Percentiles rank a stretch among this genome's conserved stretches.
phyloP scores from a whole-genome alignment of 2,888 invertebrate genomes.

The Perizoma affinitatum region DNA sequence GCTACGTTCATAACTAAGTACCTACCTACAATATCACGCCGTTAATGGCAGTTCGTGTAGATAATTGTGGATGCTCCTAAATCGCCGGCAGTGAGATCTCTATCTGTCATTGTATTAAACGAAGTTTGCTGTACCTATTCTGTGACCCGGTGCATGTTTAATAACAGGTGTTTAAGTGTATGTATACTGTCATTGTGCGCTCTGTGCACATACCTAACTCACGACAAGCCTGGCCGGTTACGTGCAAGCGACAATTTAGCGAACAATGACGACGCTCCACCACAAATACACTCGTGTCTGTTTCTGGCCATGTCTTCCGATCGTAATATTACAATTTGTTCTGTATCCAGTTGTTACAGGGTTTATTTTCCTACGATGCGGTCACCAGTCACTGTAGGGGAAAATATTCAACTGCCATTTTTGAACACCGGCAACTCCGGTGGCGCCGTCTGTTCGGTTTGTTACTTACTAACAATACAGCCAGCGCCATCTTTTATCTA shows the following conservation, averaged over 20 bases:
- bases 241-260: slow-evolving; percentile 83
- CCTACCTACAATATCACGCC: slow-evolving; percentile 52
- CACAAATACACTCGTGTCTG: slow-evolving; percentile 76
- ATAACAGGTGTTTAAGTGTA: slow-evolving; percentile 83
- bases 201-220: slow-evolving; percentile 74
- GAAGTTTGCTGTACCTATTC: slow-evolving; percentile 67
- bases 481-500: slow-evolving; percentile 81
- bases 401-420: slow-evolving; percentile 83
- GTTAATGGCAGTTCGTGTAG: slow-evolving; percentile 50
- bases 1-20: slow-evolving; percentile 46
- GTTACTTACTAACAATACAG: slow-evolving; percentile 73
- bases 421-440: slow-evolving; percentile 80
- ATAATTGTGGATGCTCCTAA: slow-evolving; percentile 72
- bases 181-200: slow-evolving; percentile 77
- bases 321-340: slow-evolving; percentile 42
- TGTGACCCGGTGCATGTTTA: slow-evolving; percentile 77
- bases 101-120: slow-evolving; percentile 80
- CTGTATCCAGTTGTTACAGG: slow-evolving; percentile 46
- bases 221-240: slow-evolving; percentile 81
- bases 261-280: slow-evolving; percentile 82
- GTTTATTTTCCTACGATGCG: slow-evolving; percentile 45
- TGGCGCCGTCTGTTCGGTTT: slow-evolving; percentile 80
- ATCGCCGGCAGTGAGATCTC: slow-evolving; percentile 68
- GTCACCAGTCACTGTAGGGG: slow-evolving; percentile 59
- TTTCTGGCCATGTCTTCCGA: slow-evolving; percentile 67